Evolutionary conservation across 2,888 invertebrate genomes (phyloP).

Genomic region (Hypomecis punctinalis): DNA sequence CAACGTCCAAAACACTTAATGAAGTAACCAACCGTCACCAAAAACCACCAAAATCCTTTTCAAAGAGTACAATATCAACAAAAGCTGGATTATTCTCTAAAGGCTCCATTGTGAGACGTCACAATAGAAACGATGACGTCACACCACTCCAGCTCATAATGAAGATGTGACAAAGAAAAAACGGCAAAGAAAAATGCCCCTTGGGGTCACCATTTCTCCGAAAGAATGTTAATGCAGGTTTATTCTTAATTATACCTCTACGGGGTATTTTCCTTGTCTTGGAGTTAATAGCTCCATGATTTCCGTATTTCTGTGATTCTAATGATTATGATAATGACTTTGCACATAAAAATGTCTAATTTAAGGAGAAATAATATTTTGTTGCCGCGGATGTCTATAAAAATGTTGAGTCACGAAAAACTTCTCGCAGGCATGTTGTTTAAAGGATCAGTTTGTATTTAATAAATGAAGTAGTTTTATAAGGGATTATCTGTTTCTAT

Average conservation of each 20-base stretch:
- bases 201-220: background rate
- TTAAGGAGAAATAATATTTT: background rate
- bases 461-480: no score
- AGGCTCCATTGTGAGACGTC: constrained; percentile 41
- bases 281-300: background rate
- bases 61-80: constrained; percentile 27
- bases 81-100: constrained; percentile 29
- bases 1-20: background rate
- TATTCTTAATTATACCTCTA: constrained; percentile 11
- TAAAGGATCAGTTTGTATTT: no score
- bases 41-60: constrained; percentile 22
- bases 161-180: constrained; percentile 36
- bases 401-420: no score
- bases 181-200: constrained; percentile 21
- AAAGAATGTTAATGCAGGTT: constrained; percentile 21
- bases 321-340: background rate
- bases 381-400: no score
- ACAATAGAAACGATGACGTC: constrained; percentile 41
- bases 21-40: constrained; percentile 15
- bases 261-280: constrained; percentile 7
- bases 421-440: no score
- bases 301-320: constrained; percentile 1
- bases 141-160: constrained; percentile 35
- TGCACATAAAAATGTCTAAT: background rate
- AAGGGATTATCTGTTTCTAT: no score